Base-by-base conservation (phyloP, 1,140 invertebrate species). In the Callitettix versicolor region DNA sequence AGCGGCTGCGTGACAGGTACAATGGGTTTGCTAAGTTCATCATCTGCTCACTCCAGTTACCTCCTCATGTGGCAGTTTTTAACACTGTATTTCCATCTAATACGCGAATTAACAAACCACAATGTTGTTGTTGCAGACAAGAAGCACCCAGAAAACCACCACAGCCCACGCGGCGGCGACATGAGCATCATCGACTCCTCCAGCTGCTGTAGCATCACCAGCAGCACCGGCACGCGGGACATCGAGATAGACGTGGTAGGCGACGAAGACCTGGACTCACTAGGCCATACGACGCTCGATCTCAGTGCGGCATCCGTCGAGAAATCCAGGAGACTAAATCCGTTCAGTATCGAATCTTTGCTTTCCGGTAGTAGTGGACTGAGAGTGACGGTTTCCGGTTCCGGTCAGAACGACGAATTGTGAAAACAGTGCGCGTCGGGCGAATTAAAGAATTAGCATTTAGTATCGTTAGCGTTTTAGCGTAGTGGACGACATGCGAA, bases 281-380 rank as follows among this genome's bases (percentile, higher is more conserved):
- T 72, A 67, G 71, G 73, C 56, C 63, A 71, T 14, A 73, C 69
- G 26, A 67, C 66, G 6, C 68, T 69, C 5, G 67, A 66, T 36
- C 67, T 67, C 0, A 60, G 60, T 17, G n/a, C 40, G 7, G 20
- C 65, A 67, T 61, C 60, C 67, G 40, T 63, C 65, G 76, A 75
- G 51, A 73, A 78, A 59, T 77, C 75, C 57, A 76, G 78, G 64
- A 71, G 79, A 58, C 73, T 78, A 43, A 86, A 88, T 71, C 86
- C 86, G 18, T 89, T 89, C 73, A 88, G 85, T 72, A 89, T 89
- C 76, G 86, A 89, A 66, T 88, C 85, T 43, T 69, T 88, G 57
- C 75, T 88, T 63, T 78, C 76, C 12, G 76, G 78, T 63, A 85
- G 62, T 60, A 33, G 47, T 12, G 24, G 22, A 1, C 17, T 26